Evolutionary conservation across 2,113 vertebrate species (phyloP), one percentile per base, ranked within the genome.

Genomic region (Uria lomvia): DNA sequence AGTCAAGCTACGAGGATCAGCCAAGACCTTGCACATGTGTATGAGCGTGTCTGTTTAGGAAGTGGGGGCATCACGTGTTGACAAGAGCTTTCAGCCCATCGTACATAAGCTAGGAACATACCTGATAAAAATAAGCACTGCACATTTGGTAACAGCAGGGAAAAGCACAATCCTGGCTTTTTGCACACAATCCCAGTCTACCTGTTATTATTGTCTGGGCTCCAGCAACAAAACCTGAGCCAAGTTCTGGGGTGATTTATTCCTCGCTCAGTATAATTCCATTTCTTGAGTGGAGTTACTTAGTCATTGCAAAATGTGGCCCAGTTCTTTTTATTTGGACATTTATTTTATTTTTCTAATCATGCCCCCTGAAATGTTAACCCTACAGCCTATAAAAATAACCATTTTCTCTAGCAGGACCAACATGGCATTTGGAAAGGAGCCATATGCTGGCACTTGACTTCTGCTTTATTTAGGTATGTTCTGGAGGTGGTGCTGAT

Each of bases 401-500:
- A 85, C 34, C 76, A 34, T 68, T 89, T 93, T 94, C 83, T 72
- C 62, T 30, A 82, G 83, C 76, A 92, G 84, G 91, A 88, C 56
- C 80, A 92, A 87, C 60, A 62, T 1, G 23, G 58, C 60, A 82
- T 85, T 95, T 94, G 91, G 93, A 87, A 95, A 90, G 77, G 23
- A 55, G 73, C 73, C 86, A 36, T 68, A 85, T 58, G 91, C 91
- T 77, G 56, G 73, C 80, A 76, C 49, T 67, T 11, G 0, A 34
- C 60, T 87, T 60, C 36, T 42, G 73, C 88, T 82, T 91, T 94
- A 86, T 94, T 92, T 92, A 92, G 92, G 4, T 20, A 8, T 22
- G n/a, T 88, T 95, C 92, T 85, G 94, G 91, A 76, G 91, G 94
- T 75, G 73, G 90, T 88, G 65, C 65, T 91, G 88, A 85, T 90